phyloP scores from a whole-genome alignment of 2,113 vertebrate species.

The Hippocampus guttulatus region DNA sequence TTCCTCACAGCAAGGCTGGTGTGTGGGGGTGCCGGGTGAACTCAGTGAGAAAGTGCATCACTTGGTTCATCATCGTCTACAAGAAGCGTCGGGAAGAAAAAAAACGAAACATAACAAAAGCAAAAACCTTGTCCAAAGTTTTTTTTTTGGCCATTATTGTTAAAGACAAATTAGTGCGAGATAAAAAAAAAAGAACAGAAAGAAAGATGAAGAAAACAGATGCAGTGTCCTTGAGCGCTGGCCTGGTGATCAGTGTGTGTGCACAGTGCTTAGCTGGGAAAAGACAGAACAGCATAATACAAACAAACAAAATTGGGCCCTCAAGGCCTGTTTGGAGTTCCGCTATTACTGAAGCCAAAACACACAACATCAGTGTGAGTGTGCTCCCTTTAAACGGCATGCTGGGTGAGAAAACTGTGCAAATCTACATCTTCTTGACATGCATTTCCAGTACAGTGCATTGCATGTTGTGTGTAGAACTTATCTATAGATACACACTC shows the following conservation, averaged over 20 bases:
- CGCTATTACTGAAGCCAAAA: constrained; percentile 50
- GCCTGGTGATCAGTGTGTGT: constrained; percentile 40
- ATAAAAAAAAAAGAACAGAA: constrained; percentile 22
- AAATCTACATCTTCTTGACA: constrained; percentile 49
- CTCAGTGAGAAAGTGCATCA: constrained; percentile 33
- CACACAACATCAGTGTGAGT: constrained; percentile 41
- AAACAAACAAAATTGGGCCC: constrained; percentile 45
- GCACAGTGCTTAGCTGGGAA: constrained; percentile 28
- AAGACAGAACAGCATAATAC: constrained; percentile 25
- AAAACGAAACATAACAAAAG: constrained; percentile 18
- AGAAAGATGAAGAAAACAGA: constrained; percentile 41
- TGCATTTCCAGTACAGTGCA: constrained; percentile 29
- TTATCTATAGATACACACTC: not conserved
- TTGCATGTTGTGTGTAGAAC: constrained; percentile 2
- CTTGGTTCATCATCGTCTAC: constrained; percentile 27
- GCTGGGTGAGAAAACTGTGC: constrained; percentile 40
- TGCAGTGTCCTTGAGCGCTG: constrained; percentile 39
- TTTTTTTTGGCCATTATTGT: constrained; percentile 8
- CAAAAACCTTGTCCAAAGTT: constrained; percentile 14
- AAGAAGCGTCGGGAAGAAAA: constrained; percentile 31
- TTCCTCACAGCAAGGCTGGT: constrained; percentile 46
- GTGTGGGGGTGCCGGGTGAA: constrained; percentile 24
- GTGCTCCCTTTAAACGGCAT: constrained; percentile 43
- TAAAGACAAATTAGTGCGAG: constrained; percentile 23
- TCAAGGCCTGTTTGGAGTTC: constrained; percentile 50